Base-by-base conservation (phyloP, 2,888 invertebrate species). In the Clivina fossor region DNA sequence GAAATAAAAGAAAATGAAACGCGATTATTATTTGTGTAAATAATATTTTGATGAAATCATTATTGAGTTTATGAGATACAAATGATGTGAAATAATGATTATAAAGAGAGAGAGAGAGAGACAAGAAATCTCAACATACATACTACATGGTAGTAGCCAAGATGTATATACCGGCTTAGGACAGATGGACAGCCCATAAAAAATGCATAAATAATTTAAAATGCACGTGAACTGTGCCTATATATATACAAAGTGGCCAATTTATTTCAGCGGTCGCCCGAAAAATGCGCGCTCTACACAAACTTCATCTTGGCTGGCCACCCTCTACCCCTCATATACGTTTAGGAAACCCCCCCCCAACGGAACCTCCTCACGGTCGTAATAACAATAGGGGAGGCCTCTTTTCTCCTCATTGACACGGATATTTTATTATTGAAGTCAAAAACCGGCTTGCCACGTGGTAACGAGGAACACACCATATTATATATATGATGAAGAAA, bases 371-470 rank as follows among this genome's bases (percentile, higher is more conserved):
- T n/a, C n/a, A n/a, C n/a, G n/a, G n/a, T n/a, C n/a, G n/a, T n/a
- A n/a, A n/a, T n/a, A 37, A 55, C 55, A 55, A 55, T 55, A n/a
- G 47, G 28, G 7, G 47, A 38, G 30, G 38, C 55, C 47, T 55
- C 47, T 55, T 55, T 55, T 55, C 55, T 55, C 47, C 55, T 55
- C 55, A 55, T 55, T 55, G 55, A 55, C 55, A 55, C 55, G 55
- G 55, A 55, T 55, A 55, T 55, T 55, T 46, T 47, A 55, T n/a
- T n/a, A n/a, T 55, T 55, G 55, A 55, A 55, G 55, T 55, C 55
- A 55, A 47, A 54, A 55, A 55, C 55, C 55, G 55, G 55, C 55
- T 55, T 55, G 55, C 55, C 55, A 55, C 55, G 55, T 55, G 55
- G 55, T 53, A 38, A 26, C 20, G 24, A 47, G n/a, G n/a, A n/a